Evolutionary conservation across 2,113 vertebrate species (phyloP).

Genomic region (Thunnus maccoyii): DNA sequence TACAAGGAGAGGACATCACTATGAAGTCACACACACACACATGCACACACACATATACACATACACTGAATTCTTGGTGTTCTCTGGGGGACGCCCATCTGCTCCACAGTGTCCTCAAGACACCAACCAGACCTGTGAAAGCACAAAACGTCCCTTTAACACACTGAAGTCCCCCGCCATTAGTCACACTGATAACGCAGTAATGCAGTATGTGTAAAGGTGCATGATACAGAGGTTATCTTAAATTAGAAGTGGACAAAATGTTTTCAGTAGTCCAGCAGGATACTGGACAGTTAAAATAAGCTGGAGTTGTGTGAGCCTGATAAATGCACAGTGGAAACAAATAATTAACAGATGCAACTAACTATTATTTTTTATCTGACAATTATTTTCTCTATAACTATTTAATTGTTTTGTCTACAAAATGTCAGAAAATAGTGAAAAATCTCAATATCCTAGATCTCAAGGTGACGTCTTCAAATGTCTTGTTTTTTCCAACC

Average conservation of each 20-base stretch:
- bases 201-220: slow-evolving; percentile 49
- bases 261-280: not conserved
- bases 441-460: too few species aligned
- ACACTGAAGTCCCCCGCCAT: slow-evolving; percentile 25
- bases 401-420: too few species aligned
- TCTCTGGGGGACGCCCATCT: slow-evolving; percentile 30
- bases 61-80: slow-evolving; percentile 11
- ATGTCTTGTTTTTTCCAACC: too few species aligned
- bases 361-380: too few species aligned
- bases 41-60: slow-evolving; percentile 33
- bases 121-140: slow-evolving; percentile 13
- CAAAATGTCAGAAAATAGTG: too few species aligned
- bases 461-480: too few species aligned
- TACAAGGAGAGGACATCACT: slow-evolving; percentile 45
- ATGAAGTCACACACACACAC: slow-evolving; percentile 28
- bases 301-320: not conserved
- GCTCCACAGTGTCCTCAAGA: slow-evolving; percentile 46
- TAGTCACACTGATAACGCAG: slow-evolving; percentile 45
- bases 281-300: not conserved
- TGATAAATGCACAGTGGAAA: too few species aligned
- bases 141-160: slow-evolving; percentile 28
- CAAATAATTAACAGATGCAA: too few species aligned
- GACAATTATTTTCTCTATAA: too few species aligned
- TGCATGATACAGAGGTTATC: slow-evolving; percentile 29
- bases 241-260: slow-evolving; percentile 12